A percentile compares a stretch with the other conserved stretches of the same genome.
These are phyloP conservation scores for Spheniscus humboldti DNA, from an alignment of 2,797 vertebrate genomes.

Conservation along the genomic window DNA sequence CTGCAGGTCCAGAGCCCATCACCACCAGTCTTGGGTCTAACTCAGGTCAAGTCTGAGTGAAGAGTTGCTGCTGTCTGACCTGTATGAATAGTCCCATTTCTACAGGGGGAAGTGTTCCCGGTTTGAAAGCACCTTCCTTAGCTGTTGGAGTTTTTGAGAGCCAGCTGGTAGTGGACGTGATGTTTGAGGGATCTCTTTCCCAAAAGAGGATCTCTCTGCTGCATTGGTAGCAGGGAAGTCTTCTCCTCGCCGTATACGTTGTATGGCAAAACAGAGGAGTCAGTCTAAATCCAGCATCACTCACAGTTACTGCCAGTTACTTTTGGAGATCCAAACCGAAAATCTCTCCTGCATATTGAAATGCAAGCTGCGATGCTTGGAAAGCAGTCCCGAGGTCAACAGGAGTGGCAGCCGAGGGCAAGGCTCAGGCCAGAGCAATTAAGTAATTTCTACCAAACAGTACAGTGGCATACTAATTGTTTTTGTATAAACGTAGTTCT, in stretches of 20 bases:
- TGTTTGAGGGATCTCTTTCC: background rate
- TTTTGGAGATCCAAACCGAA: background rate
- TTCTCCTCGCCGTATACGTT: background rate
- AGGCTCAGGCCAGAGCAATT: background rate
- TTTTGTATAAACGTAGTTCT: background rate
- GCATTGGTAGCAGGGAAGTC: background rate
- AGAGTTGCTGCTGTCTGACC: background rate
- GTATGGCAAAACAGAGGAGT: background rate
- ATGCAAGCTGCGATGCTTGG: background rate
- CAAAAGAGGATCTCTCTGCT: background rate
- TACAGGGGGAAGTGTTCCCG: background rate
- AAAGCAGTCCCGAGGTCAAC: background rate
- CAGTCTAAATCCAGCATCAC: background rate
- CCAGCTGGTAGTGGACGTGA: background rate
- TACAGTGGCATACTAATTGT: background rate
- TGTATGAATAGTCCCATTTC: background rate
- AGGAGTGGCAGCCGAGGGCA: background rate
- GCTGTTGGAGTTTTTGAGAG: background rate
- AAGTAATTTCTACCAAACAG: background rate
- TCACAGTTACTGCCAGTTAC: background rate
- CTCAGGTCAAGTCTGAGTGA: background rate
- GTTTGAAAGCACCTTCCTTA: background rate
- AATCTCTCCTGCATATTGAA: background rate
- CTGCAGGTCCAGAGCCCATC: background rate
- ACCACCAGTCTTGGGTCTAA: background rate